Base-by-base conservation (phyloP, 2,888 invertebrate species). In the Xylota segnis region DNA sequence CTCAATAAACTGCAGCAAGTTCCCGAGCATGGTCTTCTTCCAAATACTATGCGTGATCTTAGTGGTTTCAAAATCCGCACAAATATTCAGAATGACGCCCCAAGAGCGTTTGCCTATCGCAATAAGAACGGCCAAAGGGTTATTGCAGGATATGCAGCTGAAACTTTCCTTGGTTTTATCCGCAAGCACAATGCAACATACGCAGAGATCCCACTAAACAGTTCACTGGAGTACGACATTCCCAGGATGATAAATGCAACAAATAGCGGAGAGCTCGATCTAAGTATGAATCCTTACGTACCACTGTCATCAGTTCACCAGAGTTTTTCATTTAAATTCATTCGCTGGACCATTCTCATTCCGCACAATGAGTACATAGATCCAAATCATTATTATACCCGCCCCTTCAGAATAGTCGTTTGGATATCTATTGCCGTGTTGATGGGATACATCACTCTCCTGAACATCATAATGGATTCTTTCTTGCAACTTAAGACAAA, bases 151-250 rank as follows among this genome's bases (percentile, higher is more conserved):
- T 29, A 50, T 5, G 14, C 56, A 5, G 79, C 32, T 3, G 6
- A 47, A 5, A 27, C 16, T 2, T 65, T 79, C 16, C 3, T 72
- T 5, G 50, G 54, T 7, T 79, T 79, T 4, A 2, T 79, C 0
- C 45, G 29, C 2, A 56, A 47, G 6, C 71, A 79, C 23, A 79
- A 79, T 18, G 63, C 78, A 18, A 79, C n/a, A 0, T 65, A 16
- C 2, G 6, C 34, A 0, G 78, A 71, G 16, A 16, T 70, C 9
- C 12, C 29, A 0, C 9, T 79, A 0, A 40, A 65, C 7, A 65
- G 32, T 40, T 72, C 58, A 1, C 47, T 18, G 9, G 23, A 29
- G 0, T 43, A 63, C 0, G 16, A 32, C 5, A 50, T 58, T 0
- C 65, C 58, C 0, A 37, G 18, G 4, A 29, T 72, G 9, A 23